Evolutionary conservation across 2,797 vertebrate species (phyloP), one percentile per base, ranked within the genome.

Genomic region (Hypotaenidia okinawae): DNA sequence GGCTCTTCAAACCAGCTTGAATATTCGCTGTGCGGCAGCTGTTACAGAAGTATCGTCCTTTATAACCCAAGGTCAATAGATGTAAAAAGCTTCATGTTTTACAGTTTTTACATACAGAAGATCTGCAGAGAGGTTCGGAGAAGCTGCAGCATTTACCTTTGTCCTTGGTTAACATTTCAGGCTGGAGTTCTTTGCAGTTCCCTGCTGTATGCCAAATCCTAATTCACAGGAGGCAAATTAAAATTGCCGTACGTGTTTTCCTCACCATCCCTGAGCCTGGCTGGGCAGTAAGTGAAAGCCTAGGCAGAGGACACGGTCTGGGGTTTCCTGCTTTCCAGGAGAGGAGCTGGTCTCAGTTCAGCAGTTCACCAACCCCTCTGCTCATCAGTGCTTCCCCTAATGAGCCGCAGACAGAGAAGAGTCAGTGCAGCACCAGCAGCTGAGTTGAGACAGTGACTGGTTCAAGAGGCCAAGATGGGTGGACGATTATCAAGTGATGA

Each of bases 401-500:
- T 0, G 33, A 28, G 13, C 19, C 0, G 0, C 64, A 63, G 43
- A 4, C 0, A 1, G 39, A 75, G 41, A 27, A 24, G 64, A 59
- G 62, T 12, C 52, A 8, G 63, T 10, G 45, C 55, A 10, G 67
- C 1, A 4, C 45, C 0, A 0, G 74, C n/a, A 39, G 73, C 73
- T 2, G 12, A 62, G 43, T 32, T 0, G 17, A 33, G 78, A 9
- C 78, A 17, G 30, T 11, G 73, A 23, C 49, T 39, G 4, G 22
- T 32, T 63, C 37, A 12, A 10, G 59, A 58, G 69, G 49, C 33
- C 28, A 16, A 64, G 75, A 11, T 0, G 0, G 43, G 13, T 8
- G 16, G 2, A 51, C 58, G 68, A 5, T 63, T 33, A 25, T 11
- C 33, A 52, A 24, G 25, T 4, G 47, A 3, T 10, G 11, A 32